Conservation (phyloP, 1,140 invertebrate species). For the Drosophila guanche region DNA sequence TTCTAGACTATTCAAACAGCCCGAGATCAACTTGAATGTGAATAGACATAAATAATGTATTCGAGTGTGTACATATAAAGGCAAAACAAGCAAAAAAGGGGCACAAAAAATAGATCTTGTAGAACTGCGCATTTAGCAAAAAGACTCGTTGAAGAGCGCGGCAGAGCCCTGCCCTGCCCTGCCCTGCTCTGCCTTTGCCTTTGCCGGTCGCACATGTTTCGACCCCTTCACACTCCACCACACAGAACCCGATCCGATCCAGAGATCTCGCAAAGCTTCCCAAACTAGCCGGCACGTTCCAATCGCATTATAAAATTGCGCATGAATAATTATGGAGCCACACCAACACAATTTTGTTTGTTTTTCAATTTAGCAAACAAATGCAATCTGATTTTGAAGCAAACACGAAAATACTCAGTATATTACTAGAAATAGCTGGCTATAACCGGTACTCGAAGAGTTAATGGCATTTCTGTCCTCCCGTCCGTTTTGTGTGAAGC, state of each 20-base stretch:
- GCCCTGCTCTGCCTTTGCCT: too few species aligned
- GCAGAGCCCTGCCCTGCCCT: not conserved
- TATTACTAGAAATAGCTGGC: too few species aligned
- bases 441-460: too few species aligned
- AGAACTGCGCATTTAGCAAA: constrained; percentile 50
- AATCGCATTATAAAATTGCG: constrained; percentile 39
- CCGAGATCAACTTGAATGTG: not conserved
- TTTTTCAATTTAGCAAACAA: constrained; percentile 30
- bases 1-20: constrained; percentile 7
- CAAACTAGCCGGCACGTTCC: constrained; percentile 41
- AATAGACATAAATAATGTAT: not conserved
- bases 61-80: constrained; percentile 15
- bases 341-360: constrained; percentile 23
- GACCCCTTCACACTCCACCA: not conserved
- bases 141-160: constrained; percentile 4
- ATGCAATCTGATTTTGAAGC: constrained; percentile 7
- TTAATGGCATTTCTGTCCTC: too few species aligned
- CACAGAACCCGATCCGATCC: not conserved
- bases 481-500: too few species aligned
- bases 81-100: constrained; percentile 28
- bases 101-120: constrained; percentile 41
- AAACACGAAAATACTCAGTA: too few species aligned
- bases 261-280: constrained; percentile 1
- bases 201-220: constrained; percentile 13
- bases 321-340: constrained; percentile 32